Conservation (phyloP, 2,797 vertebrate species). For the Microctenopoma stevenorrisi region DNA sequence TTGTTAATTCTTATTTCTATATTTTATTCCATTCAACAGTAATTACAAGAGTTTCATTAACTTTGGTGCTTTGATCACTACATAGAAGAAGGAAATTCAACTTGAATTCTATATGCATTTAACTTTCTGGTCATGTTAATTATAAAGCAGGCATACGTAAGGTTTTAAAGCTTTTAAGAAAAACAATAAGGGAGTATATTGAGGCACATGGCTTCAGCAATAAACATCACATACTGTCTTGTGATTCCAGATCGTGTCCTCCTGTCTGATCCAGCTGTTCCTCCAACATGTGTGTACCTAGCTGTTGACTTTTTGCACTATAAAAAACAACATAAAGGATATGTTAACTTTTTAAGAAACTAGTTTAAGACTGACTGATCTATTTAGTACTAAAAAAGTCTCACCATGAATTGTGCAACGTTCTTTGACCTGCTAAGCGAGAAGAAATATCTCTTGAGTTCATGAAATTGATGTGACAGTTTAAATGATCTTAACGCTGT, state of each 20-base stretch:
- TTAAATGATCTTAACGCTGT: background rate
- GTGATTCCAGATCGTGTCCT: constrained; percentile 5
- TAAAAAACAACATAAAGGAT: background rate
- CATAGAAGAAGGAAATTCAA: too few relatives aligned
- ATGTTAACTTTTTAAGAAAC: background rate
- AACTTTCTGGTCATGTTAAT: background rate
- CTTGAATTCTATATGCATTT: too few relatives aligned
- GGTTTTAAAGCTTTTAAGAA: background rate
- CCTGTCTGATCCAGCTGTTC: constrained; percentile 12
- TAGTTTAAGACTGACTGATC: background rate
- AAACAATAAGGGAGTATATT: too few relatives aligned
- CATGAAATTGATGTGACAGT: too few relatives aligned
- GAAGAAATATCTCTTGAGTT: background rate
- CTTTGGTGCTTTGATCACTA: background rate
- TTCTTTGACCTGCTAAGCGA: background rate
- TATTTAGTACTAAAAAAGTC: background rate
- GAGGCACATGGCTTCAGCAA: background rate
- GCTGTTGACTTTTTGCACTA: background rate
- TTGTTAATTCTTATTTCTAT: too few relatives aligned
- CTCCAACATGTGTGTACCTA: background rate
- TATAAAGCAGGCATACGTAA: background rate
- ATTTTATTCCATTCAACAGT: background rate
- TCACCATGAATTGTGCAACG: constrained; percentile 3
- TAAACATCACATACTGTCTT: constrained; percentile 29
- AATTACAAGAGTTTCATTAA: background rate